Percentiles rank a stretch among this genome's conserved stretches.
These are phyloP conservation scores for Xestia c-nigrum DNA, from an alignment of 2,888 invertebrate genomes.

Conservation along the genomic window DNA sequence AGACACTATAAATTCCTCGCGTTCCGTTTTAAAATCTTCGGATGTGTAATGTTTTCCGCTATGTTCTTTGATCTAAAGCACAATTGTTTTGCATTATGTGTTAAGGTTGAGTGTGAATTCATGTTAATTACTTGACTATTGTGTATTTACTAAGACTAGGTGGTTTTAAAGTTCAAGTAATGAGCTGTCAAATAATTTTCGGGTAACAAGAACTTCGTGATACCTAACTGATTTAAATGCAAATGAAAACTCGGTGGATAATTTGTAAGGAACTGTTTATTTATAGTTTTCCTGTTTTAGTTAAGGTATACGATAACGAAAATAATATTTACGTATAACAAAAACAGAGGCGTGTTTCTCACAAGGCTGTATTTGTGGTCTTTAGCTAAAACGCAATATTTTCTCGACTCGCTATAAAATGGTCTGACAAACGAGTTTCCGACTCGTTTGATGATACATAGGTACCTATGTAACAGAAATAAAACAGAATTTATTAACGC, in stretches of 20 bases:
- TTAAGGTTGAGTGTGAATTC: conserved; percentile 35
- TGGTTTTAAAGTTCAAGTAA: conserved; percentile 35
- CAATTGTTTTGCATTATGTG: conserved; percentile 33
- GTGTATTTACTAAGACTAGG: conserved; percentile 23
- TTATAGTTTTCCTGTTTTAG: conserved; percentile 43
- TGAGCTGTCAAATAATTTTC: conserved; percentile 34
- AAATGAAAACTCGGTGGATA: conserved; percentile 25
- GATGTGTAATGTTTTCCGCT: conserved; percentile 51
- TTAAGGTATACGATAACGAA: conserved; percentile 14
- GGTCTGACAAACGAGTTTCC: conserved; percentile 61
- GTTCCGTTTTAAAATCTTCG: conserved; percentile 61
- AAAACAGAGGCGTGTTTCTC: conserved; percentile 10
- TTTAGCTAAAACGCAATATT: conserved; percentile 51
- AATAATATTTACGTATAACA: conserved; percentile 26
- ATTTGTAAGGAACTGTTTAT: conserved; percentile 36
- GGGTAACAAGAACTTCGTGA: conserved; percentile 28
- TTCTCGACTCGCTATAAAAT: conserved; percentile 50
- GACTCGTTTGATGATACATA: conserved; percentile 48
- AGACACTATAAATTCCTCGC: conserved; percentile 62
- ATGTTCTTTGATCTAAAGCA: conserved; percentile 41
- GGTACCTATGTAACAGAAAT: conserved; percentile 61
- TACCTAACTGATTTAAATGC: conserved; percentile 31
- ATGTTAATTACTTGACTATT: conserved; percentile 39
- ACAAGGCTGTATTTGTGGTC: not conserved
- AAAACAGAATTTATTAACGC: conserved; percentile 66